These are phyloP conservation scores for Dasyornis broadbenti DNA, from an alignment of 2,113 vertebrate species.

Conservation along the genomic window DNA sequence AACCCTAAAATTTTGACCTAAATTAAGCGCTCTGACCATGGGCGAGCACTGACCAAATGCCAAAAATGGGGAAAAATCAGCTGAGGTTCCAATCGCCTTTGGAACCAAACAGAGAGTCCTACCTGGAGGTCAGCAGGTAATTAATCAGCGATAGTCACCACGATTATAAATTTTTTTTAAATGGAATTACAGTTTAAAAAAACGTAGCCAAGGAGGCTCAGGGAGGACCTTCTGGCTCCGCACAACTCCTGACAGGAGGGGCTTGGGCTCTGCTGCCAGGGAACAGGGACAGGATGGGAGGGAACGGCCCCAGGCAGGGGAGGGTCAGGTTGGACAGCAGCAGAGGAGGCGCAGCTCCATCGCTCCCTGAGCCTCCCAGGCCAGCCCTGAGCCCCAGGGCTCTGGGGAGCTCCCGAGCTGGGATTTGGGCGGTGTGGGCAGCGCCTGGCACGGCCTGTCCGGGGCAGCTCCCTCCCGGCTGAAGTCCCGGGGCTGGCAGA, in stretches of 20 bases:
- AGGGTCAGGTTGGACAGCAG: fast-evolving
- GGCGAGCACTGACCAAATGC: not conserved
- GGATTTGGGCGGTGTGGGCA: fast-evolving
- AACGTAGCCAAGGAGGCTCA: not conserved
- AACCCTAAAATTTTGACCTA: slow-evolving; percentile 5
- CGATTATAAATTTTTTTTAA: too few relatives aligned
- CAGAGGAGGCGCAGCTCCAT: not conserved
- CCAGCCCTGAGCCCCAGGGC: too few relatives aligned
- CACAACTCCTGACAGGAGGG: not conserved
- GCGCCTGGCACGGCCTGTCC: not conserved
- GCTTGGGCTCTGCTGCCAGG: not conserved
- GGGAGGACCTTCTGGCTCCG: too few relatives aligned
- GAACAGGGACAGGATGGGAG: not conserved
- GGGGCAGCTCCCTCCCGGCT: not conserved
- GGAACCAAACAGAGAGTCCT: not conserved
- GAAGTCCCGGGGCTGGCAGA: not conserved
- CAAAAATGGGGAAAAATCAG: not conserved
- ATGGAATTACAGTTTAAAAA: not conserved
- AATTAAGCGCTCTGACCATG: not conserved
- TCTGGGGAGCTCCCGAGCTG: fast-evolving
- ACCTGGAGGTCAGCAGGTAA: not conserved
- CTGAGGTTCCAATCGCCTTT: too few relatives aligned
- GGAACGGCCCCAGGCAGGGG: too few relatives aligned
- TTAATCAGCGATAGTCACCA: not conserved
- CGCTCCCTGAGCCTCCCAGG: not conserved